phyloP scores from a whole-genome alignment of 2,113 vertebrate species.

The Lophura nycthemera region DNA sequence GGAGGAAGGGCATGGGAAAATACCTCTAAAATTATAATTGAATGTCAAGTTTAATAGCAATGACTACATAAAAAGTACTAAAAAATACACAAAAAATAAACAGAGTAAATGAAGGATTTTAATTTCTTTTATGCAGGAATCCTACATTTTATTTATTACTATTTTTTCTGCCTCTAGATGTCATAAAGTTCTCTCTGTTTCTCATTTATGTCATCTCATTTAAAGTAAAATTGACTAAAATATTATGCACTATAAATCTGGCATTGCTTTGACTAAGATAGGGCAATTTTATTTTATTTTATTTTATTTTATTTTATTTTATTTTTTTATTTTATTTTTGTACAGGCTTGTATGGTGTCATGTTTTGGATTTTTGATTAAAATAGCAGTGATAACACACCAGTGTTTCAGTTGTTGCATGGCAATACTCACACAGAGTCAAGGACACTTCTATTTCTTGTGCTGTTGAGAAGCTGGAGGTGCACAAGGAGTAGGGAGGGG shows the following conservation, averaged over 20 bases:
- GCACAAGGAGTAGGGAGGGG: background rate
- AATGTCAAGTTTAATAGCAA: background rate
- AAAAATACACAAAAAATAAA: background rate
- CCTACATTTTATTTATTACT: background rate
- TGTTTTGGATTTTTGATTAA: background rate
- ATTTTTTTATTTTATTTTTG: background rate
- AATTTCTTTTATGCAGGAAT: background rate
- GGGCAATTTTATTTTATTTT: background rate
- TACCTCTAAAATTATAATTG: background rate
- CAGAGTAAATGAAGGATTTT: background rate
- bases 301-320: too few species aligned
- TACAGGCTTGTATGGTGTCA: background rate
- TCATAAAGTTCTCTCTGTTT: background rate
- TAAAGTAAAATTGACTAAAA: background rate
- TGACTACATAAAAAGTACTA: background rate
- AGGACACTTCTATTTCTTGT: background rate
- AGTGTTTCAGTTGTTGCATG: background rate
- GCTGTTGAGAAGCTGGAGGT: background rate
- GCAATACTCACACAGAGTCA: background rate
- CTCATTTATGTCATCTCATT: background rate
- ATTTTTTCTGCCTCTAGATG: background rate
- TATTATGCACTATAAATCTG: background rate
- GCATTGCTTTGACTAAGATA: background rate
- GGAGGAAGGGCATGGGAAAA: background rate
- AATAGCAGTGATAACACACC: background rate